Percentiles rank a stretch among this genome's conserved stretches.
Evolutionary conservation across 2,888 invertebrate genomes (phyloP).

Genomic region (Cephus nigrinus): DNA sequence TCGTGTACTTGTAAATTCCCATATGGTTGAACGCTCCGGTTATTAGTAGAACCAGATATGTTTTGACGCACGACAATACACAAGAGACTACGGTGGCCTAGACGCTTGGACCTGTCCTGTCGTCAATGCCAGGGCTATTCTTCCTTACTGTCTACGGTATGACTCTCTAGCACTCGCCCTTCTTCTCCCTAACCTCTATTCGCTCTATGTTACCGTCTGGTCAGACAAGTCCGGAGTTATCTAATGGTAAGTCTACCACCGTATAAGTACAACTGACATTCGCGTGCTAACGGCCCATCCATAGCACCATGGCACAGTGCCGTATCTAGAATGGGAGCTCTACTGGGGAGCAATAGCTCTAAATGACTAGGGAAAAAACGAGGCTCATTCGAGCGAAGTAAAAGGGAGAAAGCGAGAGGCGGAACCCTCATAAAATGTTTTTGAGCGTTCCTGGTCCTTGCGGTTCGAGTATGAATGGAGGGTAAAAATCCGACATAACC

Average conservation of each 20-base stretch:
- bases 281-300: neutral
- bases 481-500: neutral
- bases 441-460: neutral
- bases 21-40: neutral
- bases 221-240: neutral
- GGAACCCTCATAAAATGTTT: neutral
- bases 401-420: neutral
- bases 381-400: neutral
- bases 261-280: conserved; percentile 4
- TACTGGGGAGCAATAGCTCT: neutral
- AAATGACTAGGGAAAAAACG: neutral
- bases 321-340: neutral
- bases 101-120: neutral
- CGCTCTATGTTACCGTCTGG: neutral
- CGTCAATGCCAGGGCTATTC: neutral
- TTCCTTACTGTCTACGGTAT: neutral
- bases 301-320: neutral
- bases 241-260: conserved; percentile 1
- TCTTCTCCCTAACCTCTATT: neutral
- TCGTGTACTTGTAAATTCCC: neutral
- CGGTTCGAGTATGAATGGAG: neutral
- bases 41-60: neutral
- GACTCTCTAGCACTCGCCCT: neutral
- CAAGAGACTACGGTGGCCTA: neutral
- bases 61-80: neutral